Conservation (phyloP, 2,797 vertebrate species). For the Luscinia megarhynchos region DNA sequence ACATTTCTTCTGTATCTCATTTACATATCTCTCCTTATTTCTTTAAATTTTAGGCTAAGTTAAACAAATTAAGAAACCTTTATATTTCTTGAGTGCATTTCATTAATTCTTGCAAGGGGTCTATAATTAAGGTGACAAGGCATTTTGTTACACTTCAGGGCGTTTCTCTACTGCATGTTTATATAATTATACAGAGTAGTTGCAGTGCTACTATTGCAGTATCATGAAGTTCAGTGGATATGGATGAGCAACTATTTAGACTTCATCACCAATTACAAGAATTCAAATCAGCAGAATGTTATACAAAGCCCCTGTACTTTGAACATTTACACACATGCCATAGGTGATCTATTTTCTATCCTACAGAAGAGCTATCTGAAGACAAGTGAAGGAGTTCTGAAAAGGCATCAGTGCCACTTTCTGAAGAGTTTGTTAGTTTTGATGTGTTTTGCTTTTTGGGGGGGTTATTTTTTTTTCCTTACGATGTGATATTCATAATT, state of each 20-base stretch:
- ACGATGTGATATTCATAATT: neutral
- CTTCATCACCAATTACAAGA: neutral
- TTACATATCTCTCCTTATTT: neutral
- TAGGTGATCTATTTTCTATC: too few species aligned
- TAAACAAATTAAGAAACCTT: neutral
- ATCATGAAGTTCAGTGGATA: neutral
- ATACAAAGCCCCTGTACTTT: accelerated
- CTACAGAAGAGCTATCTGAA: neutral
- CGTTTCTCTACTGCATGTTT: neutral
- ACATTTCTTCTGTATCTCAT: neutral
- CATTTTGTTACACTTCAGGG: neutral
- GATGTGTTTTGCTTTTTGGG: neutral
- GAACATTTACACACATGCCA: neutral
- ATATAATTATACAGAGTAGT: neutral
- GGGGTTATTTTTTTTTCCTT: neutral
- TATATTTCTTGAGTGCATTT: neutral
- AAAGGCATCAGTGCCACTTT: neutral
- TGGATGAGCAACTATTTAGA: neutral
- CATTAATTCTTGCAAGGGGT: neutral
- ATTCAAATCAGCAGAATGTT: neutral
- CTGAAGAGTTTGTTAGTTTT: neutral
- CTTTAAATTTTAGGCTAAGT: neutral
- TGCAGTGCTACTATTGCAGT: neutral
- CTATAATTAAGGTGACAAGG: neutral
- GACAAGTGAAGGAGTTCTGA: neutral